Conservation (phyloP, 2,797 vertebrate species). For the Sebastes flavidus region DNA sequence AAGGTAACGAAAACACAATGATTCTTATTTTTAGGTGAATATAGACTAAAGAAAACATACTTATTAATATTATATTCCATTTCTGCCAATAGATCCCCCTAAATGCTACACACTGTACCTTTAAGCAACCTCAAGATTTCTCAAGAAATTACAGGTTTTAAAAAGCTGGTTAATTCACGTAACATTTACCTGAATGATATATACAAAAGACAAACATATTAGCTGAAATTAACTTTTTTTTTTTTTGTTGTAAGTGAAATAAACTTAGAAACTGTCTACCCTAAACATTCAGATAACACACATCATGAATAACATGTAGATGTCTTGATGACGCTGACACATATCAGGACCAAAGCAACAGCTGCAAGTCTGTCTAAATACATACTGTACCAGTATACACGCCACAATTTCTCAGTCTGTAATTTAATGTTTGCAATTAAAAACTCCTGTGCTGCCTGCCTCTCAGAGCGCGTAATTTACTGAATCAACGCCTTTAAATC, state of each 20-base stretch:
- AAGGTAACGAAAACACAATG: too few species aligned
- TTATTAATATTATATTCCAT: too few species aligned
- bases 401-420: slow-evolving; percentile 77
- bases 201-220: not conserved
- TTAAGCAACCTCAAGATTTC: not conserved
- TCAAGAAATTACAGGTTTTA: not conserved
- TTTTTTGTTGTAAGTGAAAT: not conserved
- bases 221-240: not conserved
- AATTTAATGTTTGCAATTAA: slow-evolving; percentile 86
- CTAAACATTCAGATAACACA: slow-evolving; percentile 8
- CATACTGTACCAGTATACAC: slow-evolving; percentile 61
- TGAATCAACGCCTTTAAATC: slow-evolving; percentile 84
- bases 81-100: too few species aligned
- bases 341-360: slow-evolving; percentile 74
- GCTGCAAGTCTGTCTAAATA: slow-evolving; percentile 76
- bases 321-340: slow-evolving; percentile 57
- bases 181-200: not conserved
- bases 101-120: rapidly evolving
- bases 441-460: slow-evolving; percentile 78
- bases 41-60: too few species aligned
- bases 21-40: too few species aligned
- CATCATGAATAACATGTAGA: slow-evolving; percentile 34
- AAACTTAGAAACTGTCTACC: not conserved
- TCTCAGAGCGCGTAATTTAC: slow-evolving; percentile 78
- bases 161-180: not conserved